phyloP scores from a whole-genome alignment of 2,888 invertebrate genomes.

The Syrista parreyssii region DNA sequence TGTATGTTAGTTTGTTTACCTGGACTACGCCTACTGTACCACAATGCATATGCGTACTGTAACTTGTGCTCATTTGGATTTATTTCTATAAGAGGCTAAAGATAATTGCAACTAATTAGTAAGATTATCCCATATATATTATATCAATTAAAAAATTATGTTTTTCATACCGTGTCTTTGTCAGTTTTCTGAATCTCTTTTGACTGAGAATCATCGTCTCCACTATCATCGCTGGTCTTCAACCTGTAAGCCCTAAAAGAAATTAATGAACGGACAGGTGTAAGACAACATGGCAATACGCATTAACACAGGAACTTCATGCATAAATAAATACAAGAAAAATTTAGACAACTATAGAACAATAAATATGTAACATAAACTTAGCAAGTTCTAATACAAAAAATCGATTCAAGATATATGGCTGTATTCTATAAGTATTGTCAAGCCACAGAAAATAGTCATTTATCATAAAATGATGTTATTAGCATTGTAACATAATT shows the following conservation, averaged over 20 bases:
- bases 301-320: not conserved
- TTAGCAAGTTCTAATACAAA: too few species aligned
- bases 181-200: slow-evolving; percentile 61
- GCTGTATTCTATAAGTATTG: not conserved
- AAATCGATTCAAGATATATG: not conserved
- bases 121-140: not conserved
- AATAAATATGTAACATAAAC: not conserved
- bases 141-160: slow-evolving; percentile 58
- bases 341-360: not conserved
- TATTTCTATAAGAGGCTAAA: slow-evolving; percentile 76
- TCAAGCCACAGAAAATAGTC: not conserved
- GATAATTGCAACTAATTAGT: slow-evolving; percentile 59
- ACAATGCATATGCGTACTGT: slow-evolving; percentile 93
- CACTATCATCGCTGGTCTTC: slow-evolving; percentile 75
- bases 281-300: not conserved
- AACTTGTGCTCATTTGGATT: slow-evolving; percentile 90
- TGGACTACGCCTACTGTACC: slow-evolving; percentile 78
- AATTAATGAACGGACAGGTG: not conserved
- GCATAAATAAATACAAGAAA: not conserved
- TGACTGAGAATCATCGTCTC: slow-evolving; percentile 72
- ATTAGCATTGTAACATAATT: not conserved
- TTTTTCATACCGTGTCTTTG: slow-evolving; percentile 66
- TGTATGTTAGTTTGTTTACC: slow-evolving; percentile 71
- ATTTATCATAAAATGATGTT: not conserved
- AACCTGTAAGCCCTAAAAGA: slow-evolving; percentile 60